Base-by-base conservation (phyloP, 2,888 invertebrate species). In the Aporophyla nigra region DNA sequence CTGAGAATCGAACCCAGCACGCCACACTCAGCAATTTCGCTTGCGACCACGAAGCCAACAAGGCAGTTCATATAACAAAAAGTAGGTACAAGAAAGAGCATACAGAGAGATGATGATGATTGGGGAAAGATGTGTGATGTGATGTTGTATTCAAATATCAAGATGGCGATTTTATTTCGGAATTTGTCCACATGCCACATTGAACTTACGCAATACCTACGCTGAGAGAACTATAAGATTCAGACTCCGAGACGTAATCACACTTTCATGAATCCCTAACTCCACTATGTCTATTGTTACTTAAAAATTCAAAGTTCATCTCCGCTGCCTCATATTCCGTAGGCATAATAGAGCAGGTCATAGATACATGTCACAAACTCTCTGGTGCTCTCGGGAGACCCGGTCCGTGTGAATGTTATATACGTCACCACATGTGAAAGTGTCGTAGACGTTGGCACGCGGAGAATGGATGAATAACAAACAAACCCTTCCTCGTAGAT, bases 361-460 rank as follows among this genome's bases (percentile, higher is more conserved):
- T 46, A 33, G 43, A 51, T 16, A 51, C 49, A 68, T 73, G 61
- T 79, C 84, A 24, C 61, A 53, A 51, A 33, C 51, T 51, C 24
- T 0, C 33, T 7, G 27, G 19, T 54, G 66, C 62, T 83, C 85
- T 71, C 76, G 16, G 21, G 76, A 59, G 85, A 81, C 43, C 21
- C 27, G n/a, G 69, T 19, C n/a, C 51, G 43, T 59, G 71, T 81
- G 75, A 84, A 82, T 84, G 67, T 56, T 84, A 54, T 12, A 84
- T 84, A 14, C 58, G 24, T 58, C 59, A 66, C 56, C 69, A 16
- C 46, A 51, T 58, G 43, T 63, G 67, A 43, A 80, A 65, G 33
- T 65, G 33, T 51, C 68, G 6, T 51, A 27, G 67, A 71, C 62
- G 40, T 76, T 51, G 54, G 14, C 24, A 27, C 14, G 49, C n/a